phyloP scores from a whole-genome alignment of 2,797 vertebrate genomes.

The Echeneis naucrates region DNA sequence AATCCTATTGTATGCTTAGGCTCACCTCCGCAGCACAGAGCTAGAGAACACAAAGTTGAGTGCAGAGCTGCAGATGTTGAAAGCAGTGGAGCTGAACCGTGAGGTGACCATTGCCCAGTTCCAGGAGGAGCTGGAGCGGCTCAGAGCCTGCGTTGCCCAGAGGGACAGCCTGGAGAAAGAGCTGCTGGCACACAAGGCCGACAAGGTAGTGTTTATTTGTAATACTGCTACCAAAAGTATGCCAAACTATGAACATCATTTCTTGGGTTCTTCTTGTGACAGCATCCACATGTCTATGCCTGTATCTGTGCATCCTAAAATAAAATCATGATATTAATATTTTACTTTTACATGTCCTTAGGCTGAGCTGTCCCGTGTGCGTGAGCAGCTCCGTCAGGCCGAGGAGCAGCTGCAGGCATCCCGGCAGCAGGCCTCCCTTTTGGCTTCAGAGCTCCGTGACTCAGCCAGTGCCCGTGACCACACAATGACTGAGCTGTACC shows the following conservation, averaged over 20 bases:
- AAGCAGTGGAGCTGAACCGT: constrained; percentile 94
- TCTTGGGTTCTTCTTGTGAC: background rate
- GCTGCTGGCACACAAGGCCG: constrained; percentile 79
- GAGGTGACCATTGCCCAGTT: constrained; percentile 94
- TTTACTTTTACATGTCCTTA: constrained; percentile 53
- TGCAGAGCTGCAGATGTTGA: constrained; percentile 95
- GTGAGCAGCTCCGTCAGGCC: constrained; percentile 92
- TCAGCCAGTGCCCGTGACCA: constrained; percentile 91
- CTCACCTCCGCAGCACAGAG: constrained; percentile 96
- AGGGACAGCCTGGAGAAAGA: constrained; percentile 89
- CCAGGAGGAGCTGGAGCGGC: constrained; percentile 92
- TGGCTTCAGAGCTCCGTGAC: constrained; percentile 93
- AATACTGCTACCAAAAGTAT: background rate
- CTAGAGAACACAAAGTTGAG: constrained; percentile 96
- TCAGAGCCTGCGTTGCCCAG: constrained; percentile 88
- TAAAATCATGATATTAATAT: background rate
- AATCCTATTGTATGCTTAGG: constrained; percentile 73
- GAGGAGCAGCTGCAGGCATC: constrained; percentile 95
- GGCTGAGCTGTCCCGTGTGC: constrained; percentile 87
- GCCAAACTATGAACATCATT: background rate
- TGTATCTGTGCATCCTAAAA: background rate
- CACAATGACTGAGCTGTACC: constrained; percentile 93
- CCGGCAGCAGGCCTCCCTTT: constrained; percentile 90
- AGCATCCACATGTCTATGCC: background rate
- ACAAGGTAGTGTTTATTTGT: constrained; percentile 68